Percentiles rank a stretch among this genome's conserved stretches.
Evolutionary conservation across 92 coral and sea anemone genomes (phyloP).

Genomic region (Metridium senile): DNA sequence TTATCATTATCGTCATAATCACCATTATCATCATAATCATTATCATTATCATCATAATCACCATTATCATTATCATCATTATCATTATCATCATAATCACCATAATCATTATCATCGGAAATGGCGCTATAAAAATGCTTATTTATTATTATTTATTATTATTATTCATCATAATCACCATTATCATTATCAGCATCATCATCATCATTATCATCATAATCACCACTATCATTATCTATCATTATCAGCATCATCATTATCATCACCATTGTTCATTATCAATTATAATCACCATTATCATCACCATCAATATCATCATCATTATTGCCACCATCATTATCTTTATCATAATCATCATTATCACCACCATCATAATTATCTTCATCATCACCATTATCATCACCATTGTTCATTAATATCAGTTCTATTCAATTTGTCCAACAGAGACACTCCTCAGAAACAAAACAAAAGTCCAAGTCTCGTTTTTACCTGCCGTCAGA

Average conservation of each 20-base stretch:
- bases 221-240: background rate
- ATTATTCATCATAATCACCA: background rate
- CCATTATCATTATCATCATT: background rate
- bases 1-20: background rate
- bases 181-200: background rate
- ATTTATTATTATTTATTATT: too few species aligned
- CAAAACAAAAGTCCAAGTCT: slow-evolving; percentile 16
- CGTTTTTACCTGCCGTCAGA: slow-evolving; percentile 31
- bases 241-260: background rate
- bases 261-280: background rate
- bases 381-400: background rate
- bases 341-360: background rate
- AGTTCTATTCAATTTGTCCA: background rate
- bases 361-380: background rate
- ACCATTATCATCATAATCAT: too few species aligned
- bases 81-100: background rate
- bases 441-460: slow-evolving; percentile 39
- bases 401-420: background rate
- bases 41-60: background rate
- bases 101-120: background rate
- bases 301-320: background rate
- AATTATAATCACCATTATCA: background rate
- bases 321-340: background rate
- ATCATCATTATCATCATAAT: background rate
- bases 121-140: too few species aligned